phyloP scores from a whole-genome alignment of 92 coral and sea anemone species.

The Zoanthus sansibaricus region DNA sequence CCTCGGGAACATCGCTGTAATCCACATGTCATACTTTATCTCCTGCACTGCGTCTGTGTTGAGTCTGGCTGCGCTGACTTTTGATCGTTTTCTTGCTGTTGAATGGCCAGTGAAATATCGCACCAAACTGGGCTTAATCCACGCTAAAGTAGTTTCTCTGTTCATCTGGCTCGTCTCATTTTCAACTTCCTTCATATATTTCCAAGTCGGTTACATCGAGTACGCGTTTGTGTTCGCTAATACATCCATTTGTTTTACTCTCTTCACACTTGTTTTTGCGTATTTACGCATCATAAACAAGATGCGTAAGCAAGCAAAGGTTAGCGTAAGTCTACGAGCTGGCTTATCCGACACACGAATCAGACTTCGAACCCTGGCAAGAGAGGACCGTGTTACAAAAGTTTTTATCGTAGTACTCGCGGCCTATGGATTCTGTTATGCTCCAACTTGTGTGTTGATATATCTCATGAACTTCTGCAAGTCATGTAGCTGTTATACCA shows the following conservation, averaged over 20 bases:
- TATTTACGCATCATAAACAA: conserved; percentile 63
- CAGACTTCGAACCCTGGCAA: conserved; percentile 28
- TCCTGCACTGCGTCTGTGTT: conserved; percentile 85
- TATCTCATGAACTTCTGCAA: conserved; percentile 81
- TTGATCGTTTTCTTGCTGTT: conserved; percentile 74
- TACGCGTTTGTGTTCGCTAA: conserved; percentile 88
- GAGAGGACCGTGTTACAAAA: conserved; percentile 57
- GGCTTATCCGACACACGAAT: background rate
- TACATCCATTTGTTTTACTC: conserved; percentile 72
- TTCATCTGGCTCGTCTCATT: conserved; percentile 74
- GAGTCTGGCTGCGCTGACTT: conserved; percentile 81
- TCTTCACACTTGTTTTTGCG: conserved; percentile 59
- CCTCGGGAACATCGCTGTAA: conserved; percentile 9
- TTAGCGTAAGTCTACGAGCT: conserved; percentile 3
- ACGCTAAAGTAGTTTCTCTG: conserved; percentile 45
- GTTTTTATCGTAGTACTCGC: conserved; percentile 54
- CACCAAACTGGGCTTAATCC: conserved; percentile 34
- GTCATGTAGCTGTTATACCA: conserved; percentile 73
- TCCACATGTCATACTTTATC: conserved; percentile 82
- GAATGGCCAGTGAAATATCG: conserved; percentile 73
- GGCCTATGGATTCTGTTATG: conserved; percentile 75
- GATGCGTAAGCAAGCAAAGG: conserved; percentile 25
- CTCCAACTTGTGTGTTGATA: conserved; percentile 76
- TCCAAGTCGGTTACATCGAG: conserved; percentile 72
- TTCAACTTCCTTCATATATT: conserved; percentile 66